Percentiles rank a stretch among this genome's conserved stretches.
Evolutionary conservation across 2,797 vertebrate species (phyloP).

Genomic region (Pyrocephalus nanus): DNA sequence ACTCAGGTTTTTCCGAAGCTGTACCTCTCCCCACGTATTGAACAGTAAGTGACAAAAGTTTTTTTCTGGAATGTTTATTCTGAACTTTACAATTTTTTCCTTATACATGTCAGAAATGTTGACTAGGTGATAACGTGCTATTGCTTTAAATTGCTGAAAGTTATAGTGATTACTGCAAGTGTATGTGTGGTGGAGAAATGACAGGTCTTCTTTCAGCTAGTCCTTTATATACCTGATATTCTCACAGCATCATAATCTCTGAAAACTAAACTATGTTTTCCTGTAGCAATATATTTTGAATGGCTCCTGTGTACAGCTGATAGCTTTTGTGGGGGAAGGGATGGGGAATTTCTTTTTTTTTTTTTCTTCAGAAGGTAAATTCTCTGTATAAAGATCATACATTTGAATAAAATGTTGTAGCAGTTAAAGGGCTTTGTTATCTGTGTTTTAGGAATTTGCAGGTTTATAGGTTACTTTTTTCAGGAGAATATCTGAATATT

Average conservation of each 20-base stretch:
- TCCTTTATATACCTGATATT: not conserved
- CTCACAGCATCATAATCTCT: not conserved
- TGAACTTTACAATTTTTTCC: not conserved
- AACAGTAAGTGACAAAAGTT: constrained; percentile 86
- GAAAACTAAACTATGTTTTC: not conserved
- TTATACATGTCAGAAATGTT: not conserved
- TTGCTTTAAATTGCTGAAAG: not conserved
- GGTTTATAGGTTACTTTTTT: not conserved
- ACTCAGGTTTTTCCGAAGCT: constrained; percentile 96
- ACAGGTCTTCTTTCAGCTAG: not conserved
- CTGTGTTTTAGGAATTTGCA: not conserved
- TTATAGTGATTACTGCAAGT: not conserved
- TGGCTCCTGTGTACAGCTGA: not conserved
- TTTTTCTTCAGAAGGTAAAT: not conserved
- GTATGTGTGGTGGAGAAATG: not conserved
- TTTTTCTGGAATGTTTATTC: not conserved
- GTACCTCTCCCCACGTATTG: constrained; percentile 94
- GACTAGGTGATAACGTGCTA: not conserved
- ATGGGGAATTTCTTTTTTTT: not conserved
- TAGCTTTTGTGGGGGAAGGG: not conserved
- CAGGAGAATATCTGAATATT: not conserved
- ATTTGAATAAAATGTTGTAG: not conserved
- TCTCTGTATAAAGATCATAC: not conserved
- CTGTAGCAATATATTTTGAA: not conserved
- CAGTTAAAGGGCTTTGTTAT: not conserved